Evolutionary conservation across 2,888 invertebrate genomes (phyloP).

Genomic region (Synanthedon andrenaeformis): DNA sequence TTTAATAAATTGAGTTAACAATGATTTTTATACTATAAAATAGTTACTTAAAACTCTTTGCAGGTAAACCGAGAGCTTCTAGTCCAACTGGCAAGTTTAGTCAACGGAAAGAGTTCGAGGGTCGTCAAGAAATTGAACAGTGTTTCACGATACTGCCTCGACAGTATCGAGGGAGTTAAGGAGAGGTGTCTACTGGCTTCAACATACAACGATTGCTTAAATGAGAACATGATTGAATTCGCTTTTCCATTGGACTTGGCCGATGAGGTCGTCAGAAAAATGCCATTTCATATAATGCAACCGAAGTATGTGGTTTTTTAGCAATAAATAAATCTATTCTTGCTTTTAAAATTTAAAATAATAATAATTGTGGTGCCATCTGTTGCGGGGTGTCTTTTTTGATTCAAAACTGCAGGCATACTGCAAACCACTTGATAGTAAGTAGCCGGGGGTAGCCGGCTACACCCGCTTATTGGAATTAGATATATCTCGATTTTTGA

Average conservation of each 20-base stretch:
- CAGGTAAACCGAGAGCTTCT: slow-evolving; percentile 57
- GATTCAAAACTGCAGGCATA: no score
- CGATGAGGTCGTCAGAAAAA: slow-evolving; percentile 56
- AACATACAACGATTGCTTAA: slow-evolving; percentile 57
- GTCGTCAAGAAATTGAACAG: slow-evolving; percentile 54
- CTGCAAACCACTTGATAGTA: no score
- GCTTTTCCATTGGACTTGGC: slow-evolving; percentile 57
- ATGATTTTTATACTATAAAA: no score
- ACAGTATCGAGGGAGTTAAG: slow-evolving; percentile 55
- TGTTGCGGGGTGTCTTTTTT: no score
- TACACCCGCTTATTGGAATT: no score
- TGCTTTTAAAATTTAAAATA: no score
- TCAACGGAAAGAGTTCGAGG: slow-evolving; percentile 56
- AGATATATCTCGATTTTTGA: no score
- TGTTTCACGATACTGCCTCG: slow-evolving; percentile 51
- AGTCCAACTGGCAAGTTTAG: slow-evolving; percentile 48
- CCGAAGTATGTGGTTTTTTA: slow-evolving; percentile 44
- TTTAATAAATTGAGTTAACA: no score
- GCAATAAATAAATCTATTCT: no score
- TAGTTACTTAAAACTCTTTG: neutral
- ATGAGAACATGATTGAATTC: slow-evolving; percentile 60
- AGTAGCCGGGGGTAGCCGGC: no score
- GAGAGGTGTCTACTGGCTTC: slow-evolving; percentile 57
- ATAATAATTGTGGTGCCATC: no score
- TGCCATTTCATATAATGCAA: slow-evolving; percentile 61